phyloP scores from a whole-genome alignment of 2,888 invertebrate species.

The Blera fallax region DNA sequence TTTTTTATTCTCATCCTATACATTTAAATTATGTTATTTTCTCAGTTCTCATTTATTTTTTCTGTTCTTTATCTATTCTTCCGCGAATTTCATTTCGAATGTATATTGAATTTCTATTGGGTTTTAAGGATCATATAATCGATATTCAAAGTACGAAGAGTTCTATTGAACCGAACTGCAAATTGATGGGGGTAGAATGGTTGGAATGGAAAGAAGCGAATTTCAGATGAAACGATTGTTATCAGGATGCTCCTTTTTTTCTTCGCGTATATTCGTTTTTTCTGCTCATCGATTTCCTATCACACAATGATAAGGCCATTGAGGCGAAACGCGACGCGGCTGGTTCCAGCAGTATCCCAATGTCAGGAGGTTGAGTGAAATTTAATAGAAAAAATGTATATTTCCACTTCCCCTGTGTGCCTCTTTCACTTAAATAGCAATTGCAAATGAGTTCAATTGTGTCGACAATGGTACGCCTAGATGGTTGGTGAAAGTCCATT shows the following conservation, averaged over 20 bases:
- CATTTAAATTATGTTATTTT: slow-evolving; percentile 34
- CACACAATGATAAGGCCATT: slow-evolving; percentile 19
- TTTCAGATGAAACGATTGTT: slow-evolving; percentile 36
- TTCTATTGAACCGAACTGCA: slow-evolving; percentile 5
- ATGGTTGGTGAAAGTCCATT: slow-evolving; percentile 14
- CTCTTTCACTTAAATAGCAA: slow-evolving; percentile 46
- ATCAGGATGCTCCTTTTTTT: slow-evolving; percentile 20
- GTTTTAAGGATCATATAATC: slow-evolving; percentile 43
- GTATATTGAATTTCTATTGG: slow-evolving; percentile 41
- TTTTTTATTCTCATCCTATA: background rate
- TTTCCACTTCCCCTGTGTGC: background rate
- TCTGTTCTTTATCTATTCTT: slow-evolving; percentile 12
- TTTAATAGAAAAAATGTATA: slow-evolving; percentile 12
- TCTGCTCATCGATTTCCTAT: slow-evolving; percentile 36
- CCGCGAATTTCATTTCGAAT: slow-evolving; percentile 38
- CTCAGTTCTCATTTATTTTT: slow-evolving; percentile 2
- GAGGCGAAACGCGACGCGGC: background rate
- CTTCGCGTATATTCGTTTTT: background rate
- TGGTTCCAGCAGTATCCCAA: background rate
- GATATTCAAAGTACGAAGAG: slow-evolving; percentile 35
- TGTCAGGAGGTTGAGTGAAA: slow-evolving; percentile 1
- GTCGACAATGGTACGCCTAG: slow-evolving; percentile 11
- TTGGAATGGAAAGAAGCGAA: background rate
- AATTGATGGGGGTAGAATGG: background rate
- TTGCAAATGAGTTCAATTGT: slow-evolving; percentile 62